Percentiles rank a stretch among this genome's conserved stretches.
Conservation (phyloP, 2,113 vertebrate genomes). For the Todiramphus saurophagus region DNA sequence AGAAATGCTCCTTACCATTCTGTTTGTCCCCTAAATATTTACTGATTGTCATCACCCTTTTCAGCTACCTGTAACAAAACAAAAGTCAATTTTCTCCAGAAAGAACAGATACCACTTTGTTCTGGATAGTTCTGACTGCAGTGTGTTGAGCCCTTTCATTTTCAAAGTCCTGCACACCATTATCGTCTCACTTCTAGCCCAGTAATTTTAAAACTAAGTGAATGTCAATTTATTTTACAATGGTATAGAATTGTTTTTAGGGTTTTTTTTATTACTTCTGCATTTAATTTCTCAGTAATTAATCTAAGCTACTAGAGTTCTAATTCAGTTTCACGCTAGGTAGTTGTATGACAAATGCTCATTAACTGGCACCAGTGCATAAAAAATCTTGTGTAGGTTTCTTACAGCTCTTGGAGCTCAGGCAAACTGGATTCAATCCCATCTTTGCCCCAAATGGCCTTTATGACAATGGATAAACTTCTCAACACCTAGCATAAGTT, state of each 20-base stretch:
- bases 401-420: not conserved
- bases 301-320: not conserved
- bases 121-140: not conserved
- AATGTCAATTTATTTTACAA: not conserved
- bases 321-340: not conserved
- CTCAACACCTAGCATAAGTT: not conserved
- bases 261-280: not conserved
- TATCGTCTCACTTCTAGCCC: not conserved
- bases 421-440: not conserved
- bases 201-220: not conserved
- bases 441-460: not conserved
- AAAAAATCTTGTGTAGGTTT: not conserved
- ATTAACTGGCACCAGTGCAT: not conserved
- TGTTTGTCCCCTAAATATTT: not conserved
- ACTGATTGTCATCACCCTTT: not conserved
- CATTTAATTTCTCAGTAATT: not conserved
- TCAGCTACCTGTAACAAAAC: not conserved
- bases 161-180: not conserved
- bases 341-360: not conserved
- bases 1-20: not conserved
- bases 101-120: not conserved
- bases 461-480: not conserved
- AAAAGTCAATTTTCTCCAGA: not conserved
- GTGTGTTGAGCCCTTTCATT: not conserved
- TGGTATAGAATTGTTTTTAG: not conserved